Evolutionary conservation across 2,888 invertebrate species (phyloP), one percentile per base, ranked within the genome.

Genomic region (Zootermopsis nevadensis): DNA sequence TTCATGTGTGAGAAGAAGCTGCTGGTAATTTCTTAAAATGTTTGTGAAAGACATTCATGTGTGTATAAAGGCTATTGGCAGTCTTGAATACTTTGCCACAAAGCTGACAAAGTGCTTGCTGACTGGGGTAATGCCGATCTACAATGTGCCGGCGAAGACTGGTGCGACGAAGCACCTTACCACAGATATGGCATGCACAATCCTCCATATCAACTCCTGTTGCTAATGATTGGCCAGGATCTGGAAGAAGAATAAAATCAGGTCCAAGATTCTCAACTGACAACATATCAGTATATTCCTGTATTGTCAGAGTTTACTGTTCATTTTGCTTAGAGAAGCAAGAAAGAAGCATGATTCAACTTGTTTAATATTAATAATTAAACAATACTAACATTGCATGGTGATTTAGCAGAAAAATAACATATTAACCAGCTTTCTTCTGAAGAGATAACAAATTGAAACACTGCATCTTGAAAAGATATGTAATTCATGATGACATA

Each of bases 111-210:
- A 77, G 74, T 48, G 81, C 79, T 33, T 82, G 82, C 48, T 85
- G 84, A 72, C 76, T 80, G n/a, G 85, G 84, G 27, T 67, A 79
- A 77, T 86, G 86, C 8, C 84, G 83, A 81, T 85, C 85, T 33
- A 81, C 72, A 77, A 85, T 83, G 77, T 86, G 86, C 38, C 85
- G 84, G 60, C 83, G 82, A 31, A 86, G 84, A 83, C 85, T 86
- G n/a, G 84, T 83, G 72, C 82, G 83, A 69, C 85, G 79, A 69
- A 86, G 83, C 80, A 84, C 80, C 74, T 85, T 85, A 33, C 85
- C 85, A 84, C 86, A 86, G 42, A 84, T 69, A 60, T 53, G 77
- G 67, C 84, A 85, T 80, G 82, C 79, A n/a, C 55, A 55, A 79
- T 79, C 79, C 27, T 79, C 79, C 38, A 38, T 38, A 7, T 74